Percentiles rank a stretch among this genome's conserved stretches.
Evolutionary conservation across 2,113 vertebrate species (phyloP).

Genomic region (Anguilla japonica): DNA sequence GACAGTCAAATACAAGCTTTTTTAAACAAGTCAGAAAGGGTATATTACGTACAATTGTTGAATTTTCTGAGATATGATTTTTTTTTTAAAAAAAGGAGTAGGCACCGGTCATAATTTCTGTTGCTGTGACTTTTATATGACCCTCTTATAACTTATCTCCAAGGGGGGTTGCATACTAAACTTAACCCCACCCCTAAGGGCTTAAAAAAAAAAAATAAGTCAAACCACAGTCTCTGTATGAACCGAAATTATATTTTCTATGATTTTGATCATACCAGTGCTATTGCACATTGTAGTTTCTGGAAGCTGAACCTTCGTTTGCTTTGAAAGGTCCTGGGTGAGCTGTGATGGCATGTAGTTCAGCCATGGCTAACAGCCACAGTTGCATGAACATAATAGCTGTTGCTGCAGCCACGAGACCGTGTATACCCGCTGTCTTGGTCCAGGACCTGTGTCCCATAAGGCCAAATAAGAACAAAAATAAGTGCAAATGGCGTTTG

Average conservation of each 20-base stretch:
- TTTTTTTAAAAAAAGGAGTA: no score
- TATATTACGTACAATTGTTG: no score
- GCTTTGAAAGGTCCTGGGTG: constrained; percentile 7
- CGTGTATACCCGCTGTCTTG: neutral
- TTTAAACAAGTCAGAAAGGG: no score
- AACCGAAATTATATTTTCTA: neutral
- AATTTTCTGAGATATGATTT: no score
- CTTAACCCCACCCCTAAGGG: neutral
- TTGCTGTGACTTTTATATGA: neutral
- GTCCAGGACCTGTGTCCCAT: neutral
- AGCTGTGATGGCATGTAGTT: constrained; percentile 19
- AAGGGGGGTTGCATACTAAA: neutral
- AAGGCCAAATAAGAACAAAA: neutral
- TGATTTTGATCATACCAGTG: neutral
- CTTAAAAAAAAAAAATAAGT: neutral
- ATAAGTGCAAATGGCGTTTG: constrained; percentile 8
- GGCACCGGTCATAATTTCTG: no score
- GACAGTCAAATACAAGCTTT: neutral
- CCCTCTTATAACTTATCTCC: neutral
- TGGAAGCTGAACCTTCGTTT: constrained; percentile 20
- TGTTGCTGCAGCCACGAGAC: constrained; percentile 10
- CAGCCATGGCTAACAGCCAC: constrained; percentile 15
- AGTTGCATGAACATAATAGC: constrained; percentile 12
- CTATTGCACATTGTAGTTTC: neutral
- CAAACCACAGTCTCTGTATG: neutral